Percentiles rank a stretch among this genome's conserved stretches.
These are phyloP conservation scores for Sigmodon hispidus DNA, from an alignment of 2,113 vertebrate genomes.

Conservation along the genomic window DNA sequence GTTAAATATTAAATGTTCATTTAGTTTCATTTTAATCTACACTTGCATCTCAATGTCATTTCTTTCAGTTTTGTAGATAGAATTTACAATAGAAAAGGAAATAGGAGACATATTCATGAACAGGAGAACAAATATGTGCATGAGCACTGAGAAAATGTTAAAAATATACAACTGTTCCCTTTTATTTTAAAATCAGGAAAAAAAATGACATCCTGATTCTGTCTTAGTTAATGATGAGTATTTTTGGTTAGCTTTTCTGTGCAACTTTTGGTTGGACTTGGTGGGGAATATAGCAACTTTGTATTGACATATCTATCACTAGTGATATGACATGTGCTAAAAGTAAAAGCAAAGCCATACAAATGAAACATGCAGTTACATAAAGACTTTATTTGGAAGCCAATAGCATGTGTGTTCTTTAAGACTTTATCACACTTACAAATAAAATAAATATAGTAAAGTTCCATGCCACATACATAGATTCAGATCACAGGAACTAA, in stretches of 20 bases:
- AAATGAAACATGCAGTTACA: background rate
- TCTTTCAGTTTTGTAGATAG: background rate
- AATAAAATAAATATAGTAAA: background rate
- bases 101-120: background rate
- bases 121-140: too few species aligned
- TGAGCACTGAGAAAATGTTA: background rate
- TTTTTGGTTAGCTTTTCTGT: background rate
- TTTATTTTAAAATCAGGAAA: background rate
- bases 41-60: background rate
- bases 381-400: conserved; percentile 12
- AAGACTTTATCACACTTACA: background rate
- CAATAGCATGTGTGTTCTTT: background rate
- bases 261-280: background rate
- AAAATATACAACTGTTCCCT: background rate
- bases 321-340: background rate
- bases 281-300: background rate
- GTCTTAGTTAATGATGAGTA: background rate
- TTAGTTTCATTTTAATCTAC: background rate
- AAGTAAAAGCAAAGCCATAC: background rate
- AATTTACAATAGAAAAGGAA: background rate
- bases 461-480: too few species aligned
- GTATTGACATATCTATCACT: background rate
- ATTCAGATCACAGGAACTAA: background rate
- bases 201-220: background rate
- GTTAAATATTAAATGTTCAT: background rate